Percentiles rank a stretch among this genome's conserved stretches.
Evolutionary conservation across 2,113 vertebrate species (phyloP).

Genomic region (Antechinus stuartii): DNA sequence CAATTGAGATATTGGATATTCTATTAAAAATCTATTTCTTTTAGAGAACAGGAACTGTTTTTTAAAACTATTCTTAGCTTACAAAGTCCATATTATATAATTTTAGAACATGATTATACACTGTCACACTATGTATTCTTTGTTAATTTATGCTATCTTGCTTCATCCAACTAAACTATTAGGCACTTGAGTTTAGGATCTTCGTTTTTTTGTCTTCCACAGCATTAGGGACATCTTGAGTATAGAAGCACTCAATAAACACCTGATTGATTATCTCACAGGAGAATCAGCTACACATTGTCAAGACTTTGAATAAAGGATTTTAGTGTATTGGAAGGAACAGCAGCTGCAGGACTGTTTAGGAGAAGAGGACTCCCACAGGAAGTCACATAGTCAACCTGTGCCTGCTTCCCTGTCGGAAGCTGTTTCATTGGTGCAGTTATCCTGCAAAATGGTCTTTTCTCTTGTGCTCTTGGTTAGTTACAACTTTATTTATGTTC

Average conservation of each 20-base stretch:
- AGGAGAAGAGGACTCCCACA: background rate
- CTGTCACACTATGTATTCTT: background rate
- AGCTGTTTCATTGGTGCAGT: background rate
- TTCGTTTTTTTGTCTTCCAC: background rate
- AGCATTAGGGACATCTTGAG: background rate
- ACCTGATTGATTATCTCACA: background rate
- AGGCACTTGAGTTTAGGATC: background rate
- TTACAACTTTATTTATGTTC: background rate
- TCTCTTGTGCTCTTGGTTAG: background rate
- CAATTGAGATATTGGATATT: background rate
- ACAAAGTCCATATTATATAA: background rate
- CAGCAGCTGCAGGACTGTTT: accelerated
- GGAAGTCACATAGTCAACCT: background rate
- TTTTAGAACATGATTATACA: background rate
- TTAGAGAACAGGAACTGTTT: background rate
- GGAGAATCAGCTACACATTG: background rate
- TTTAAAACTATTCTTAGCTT: background rate
- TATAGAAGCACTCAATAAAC: background rate
- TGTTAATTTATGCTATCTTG: constrained; percentile 31
- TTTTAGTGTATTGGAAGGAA: background rate
- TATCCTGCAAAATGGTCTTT: background rate
- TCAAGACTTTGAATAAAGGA: background rate
- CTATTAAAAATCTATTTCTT: background rate
- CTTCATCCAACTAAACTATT: background rate
- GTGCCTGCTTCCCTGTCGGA: background rate